A percentile compares a stretch with the other conserved stretches of the same genome.
These are phyloP conservation scores for Crambe crambe DNA, from an alignment of 37 sponge, comb jelly and placozoan genomes.

Conservation along the genomic window DNA sequence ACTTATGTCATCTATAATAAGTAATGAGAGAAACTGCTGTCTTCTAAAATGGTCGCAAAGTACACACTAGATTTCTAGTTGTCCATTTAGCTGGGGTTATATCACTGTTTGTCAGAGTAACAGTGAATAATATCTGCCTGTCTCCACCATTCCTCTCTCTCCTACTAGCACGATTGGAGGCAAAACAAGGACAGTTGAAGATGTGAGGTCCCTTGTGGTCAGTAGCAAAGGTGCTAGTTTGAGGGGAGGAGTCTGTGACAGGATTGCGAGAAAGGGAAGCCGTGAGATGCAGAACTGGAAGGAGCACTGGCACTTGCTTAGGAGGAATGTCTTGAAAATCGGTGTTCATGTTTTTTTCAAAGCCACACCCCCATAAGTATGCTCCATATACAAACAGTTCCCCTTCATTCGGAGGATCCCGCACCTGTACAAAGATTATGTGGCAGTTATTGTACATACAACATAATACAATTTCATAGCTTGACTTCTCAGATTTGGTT, in stretches of 20 bases:
- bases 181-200: conserved; percentile 59
- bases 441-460: no score
- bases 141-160: not conserved
- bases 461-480: not conserved
- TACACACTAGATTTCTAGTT: conserved; percentile 56
- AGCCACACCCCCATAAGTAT: conserved; percentile 78
- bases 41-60: conserved; percentile 74
- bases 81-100: conserved; percentile 57
- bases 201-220: conserved; percentile 45
- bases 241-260: not conserved
- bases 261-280: conserved; percentile 1
- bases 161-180: not conserved
- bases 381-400: conserved; percentile 77
- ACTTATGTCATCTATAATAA: no score
- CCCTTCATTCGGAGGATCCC: conserved; percentile 85
- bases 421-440: conserved; percentile 52
- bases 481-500: not conserved
- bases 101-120: conserved; percentile 56
- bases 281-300: conserved; percentile 73
- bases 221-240: not conserved
- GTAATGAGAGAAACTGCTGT: no score
- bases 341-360: conserved; percentile 61
- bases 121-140: conserved; percentile 31
- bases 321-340: conserved; percentile 75
- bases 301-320: conserved; percentile 42